A percentile compares a stretch with the other conserved stretches of the same genome.
These are phyloP conservation scores for Polyommatus icarus DNA, from an alignment of 2,888 invertebrate species.

Conservation along the genomic window DNA sequence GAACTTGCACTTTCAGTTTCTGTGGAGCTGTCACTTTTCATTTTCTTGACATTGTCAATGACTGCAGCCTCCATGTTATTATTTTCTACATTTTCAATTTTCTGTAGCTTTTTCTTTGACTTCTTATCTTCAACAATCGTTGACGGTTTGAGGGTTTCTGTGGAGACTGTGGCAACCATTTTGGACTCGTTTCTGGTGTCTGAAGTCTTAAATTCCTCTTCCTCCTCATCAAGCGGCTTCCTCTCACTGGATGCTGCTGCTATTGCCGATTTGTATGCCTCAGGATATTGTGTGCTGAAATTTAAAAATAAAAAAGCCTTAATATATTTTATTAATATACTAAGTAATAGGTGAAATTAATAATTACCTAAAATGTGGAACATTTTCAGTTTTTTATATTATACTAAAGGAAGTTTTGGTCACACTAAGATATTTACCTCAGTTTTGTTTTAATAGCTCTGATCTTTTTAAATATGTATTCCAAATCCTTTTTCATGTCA, in stretches of 20 bases:
- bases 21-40: constrained; percentile 77
- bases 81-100: constrained; percentile 43
- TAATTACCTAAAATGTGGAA: no score
- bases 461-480: constrained; percentile 96
- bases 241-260: constrained; percentile 71
- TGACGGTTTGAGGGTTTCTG: constrained; percentile 71
- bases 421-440: constrained; percentile 59
- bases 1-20: constrained; percentile 83
- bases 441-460: constrained; percentile 90
- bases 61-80: constrained; percentile 38
- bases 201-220: constrained; percentile 56
- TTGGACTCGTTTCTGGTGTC: constrained; percentile 59
- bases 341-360: no score
- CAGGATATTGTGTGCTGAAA: constrained; percentile 82
- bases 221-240: constrained; percentile 66
- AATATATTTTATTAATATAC: no score
- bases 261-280: constrained; percentile 83
- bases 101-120: constrained; percentile 55
- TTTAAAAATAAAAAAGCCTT: neutral
- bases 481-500: constrained; percentile 97
- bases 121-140: constrained; percentile 58
- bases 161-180: constrained; percentile 72
- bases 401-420: neutral
- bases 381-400: no score
- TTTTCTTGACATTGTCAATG: constrained; percentile 32